Conservation (phyloP, 2,113 vertebrate species). For the Artemisiospiza belli region DNA sequence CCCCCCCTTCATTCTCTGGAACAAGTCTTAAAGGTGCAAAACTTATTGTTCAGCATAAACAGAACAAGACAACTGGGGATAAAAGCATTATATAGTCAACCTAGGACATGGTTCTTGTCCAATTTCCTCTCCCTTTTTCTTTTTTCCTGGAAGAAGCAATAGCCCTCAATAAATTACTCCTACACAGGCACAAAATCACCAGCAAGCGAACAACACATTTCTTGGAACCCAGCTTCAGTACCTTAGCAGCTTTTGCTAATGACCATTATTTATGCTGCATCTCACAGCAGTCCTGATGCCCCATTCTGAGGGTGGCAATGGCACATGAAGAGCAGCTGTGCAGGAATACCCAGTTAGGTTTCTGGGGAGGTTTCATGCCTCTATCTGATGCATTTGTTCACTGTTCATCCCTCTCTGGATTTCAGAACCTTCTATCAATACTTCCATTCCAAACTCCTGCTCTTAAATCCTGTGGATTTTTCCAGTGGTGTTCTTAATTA, state of each 20-base stretch:
- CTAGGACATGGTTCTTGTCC: neutral
- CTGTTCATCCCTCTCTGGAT: neutral
- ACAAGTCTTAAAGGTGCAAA: too few species aligned
- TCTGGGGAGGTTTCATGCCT: neutral
- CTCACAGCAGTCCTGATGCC: neutral
- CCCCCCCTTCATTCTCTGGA: too few species aligned
- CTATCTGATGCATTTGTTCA: neutral
- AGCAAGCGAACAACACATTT: neutral
- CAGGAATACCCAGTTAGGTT: neutral
- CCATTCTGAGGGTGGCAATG: neutral
- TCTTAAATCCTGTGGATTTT: neutral
- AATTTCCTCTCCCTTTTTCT: neutral
- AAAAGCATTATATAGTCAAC: too few species aligned
- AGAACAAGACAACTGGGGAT: too few species aligned
- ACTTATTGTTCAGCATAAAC: too few species aligned
- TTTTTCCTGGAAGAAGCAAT: accelerated
- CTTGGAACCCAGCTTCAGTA: neutral
- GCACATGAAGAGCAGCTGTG: neutral
- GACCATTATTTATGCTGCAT: neutral
- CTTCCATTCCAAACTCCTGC: neutral
- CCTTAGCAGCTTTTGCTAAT: neutral
- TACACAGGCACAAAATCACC: neutral
- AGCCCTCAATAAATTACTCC: neutral
- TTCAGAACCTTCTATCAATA: neutral
- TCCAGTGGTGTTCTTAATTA: neutral